These are phyloP conservation scores for Hydropsyche betteni DNA, from an alignment of 2,888 invertebrate genomes.

Conservation along the genomic window DNA sequence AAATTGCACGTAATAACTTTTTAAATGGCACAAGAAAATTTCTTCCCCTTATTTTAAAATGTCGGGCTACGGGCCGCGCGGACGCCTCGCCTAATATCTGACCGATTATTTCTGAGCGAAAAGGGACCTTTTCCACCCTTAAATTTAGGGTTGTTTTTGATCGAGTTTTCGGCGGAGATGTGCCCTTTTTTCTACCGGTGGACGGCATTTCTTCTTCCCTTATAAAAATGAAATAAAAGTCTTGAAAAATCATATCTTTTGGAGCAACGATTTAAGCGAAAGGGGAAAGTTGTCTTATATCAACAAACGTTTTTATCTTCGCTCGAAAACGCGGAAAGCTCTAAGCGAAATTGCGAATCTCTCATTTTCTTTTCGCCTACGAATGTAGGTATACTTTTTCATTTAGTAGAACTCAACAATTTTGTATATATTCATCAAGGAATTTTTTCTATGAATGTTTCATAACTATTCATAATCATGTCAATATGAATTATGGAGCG, in stretches of 20 bases:
- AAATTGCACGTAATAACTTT: constrained; percentile 51
- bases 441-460: too few species aligned
- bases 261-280: constrained; percentile 49
- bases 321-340: constrained; percentile 30
- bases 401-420: not conserved
- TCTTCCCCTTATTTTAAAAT: constrained; percentile 42
- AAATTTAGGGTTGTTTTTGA: constrained; percentile 13
- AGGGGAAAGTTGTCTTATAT: constrained; percentile 44
- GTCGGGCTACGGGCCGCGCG: constrained; percentile 16
- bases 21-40: constrained; percentile 51
- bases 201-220: constrained; percentile 12
- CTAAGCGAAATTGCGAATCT: constrained; percentile 34
- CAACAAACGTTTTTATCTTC: constrained; percentile 45
- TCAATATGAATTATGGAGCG: too few species aligned
- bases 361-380: not conserved
- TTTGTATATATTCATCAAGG: too few species aligned
- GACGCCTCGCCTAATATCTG: constrained; percentile 10
- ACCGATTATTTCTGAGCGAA: not conserved
- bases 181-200: not conserved
- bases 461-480: too few species aligned
- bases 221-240: constrained; percentile 52
- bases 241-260: constrained; percentile 52
- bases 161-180: not conserved
- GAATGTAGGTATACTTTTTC: not conserved
- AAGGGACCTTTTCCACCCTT: not conserved